phyloP scores from a whole-genome alignment of 2,797 vertebrate species.

The Geotrypetes seraphini region DNA sequence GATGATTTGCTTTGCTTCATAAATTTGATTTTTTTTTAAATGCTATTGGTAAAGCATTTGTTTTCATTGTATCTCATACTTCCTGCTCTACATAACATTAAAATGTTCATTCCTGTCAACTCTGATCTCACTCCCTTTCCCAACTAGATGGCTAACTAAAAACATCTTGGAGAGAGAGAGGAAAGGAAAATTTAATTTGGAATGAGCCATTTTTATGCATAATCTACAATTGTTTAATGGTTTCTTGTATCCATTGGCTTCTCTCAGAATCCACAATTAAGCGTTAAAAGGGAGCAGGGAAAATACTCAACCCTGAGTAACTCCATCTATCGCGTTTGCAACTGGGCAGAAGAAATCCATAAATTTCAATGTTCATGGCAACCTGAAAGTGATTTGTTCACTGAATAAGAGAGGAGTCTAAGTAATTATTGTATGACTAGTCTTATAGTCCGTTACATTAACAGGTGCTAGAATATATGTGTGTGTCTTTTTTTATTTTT shows the following conservation, averaged over 20 bases:
- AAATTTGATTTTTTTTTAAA: slow-evolving; percentile 59
- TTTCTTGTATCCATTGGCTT: slow-evolving; percentile 59
- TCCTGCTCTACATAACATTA: slow-evolving; percentile 93
- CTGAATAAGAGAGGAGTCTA: slow-evolving; percentile 71
- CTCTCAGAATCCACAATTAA: slow-evolving; percentile 52
- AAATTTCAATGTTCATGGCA: slow-evolving; percentile 71
- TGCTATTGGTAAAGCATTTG: too few species aligned
- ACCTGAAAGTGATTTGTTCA: slow-evolving; percentile 74
- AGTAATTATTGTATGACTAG: too few species aligned
- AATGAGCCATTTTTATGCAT: slow-evolving; percentile 77
- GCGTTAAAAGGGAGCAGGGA: slow-evolving; percentile 66
- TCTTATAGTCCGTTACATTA: too few species aligned
- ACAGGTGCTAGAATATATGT: too few species aligned
- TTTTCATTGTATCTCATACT: slow-evolving; percentile 83
- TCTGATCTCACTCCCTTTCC: slow-evolving; percentile 54
- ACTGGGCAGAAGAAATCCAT: slow-evolving; percentile 74
- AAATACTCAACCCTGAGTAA: slow-evolving; percentile 57
- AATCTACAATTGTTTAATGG: slow-evolving; percentile 75
- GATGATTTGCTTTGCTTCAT: slow-evolving; percentile 56
- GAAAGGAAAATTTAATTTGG: slow-evolving; percentile 72
- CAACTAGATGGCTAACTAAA: slow-evolving; percentile 53
- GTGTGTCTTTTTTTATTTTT: too few species aligned
- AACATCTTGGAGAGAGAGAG: slow-evolving; percentile 6
- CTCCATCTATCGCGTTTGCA: slow-evolving; percentile 70
- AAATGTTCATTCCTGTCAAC: too few species aligned